These are phyloP conservation scores for Loripinus fragilis DNA, from an alignment of 2,888 invertebrate species.

Conservation along the genomic window DNA sequence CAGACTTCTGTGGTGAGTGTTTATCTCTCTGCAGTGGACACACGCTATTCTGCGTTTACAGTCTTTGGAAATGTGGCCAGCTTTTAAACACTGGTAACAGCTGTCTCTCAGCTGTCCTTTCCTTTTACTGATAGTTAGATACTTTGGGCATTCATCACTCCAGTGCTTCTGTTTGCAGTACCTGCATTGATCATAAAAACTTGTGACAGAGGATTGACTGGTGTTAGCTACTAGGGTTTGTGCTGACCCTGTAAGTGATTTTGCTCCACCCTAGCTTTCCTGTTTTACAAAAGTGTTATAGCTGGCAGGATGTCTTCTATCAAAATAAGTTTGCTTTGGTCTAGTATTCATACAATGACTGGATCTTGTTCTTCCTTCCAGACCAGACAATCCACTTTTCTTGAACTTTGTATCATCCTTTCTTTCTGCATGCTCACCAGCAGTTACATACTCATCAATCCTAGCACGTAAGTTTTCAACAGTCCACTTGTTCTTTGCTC, in stretches of 20 bases:
- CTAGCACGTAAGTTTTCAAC: no score
- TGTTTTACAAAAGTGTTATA: no score
- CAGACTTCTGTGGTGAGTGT: no score
- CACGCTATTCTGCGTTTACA: constrained; percentile 29
- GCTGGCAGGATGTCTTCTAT: no score
- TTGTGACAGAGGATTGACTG: not conserved
- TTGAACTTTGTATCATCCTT: not conserved
- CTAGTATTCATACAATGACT: not conserved
- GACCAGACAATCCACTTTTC: not conserved
- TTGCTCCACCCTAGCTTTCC: no score
- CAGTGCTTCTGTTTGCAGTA: no score
- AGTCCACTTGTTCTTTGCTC: no score
- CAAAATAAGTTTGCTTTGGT: no score
- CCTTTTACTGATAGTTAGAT: constrained; percentile 20
- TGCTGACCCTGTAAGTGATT: constrained; percentile 1
- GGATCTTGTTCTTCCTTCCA: not conserved
- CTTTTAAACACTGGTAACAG: constrained; percentile 29
- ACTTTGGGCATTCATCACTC: no score
- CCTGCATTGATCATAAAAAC: constrained; percentile 1
- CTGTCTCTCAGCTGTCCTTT: no score
- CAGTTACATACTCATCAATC: constrained; percentile 1
- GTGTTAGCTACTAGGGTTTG: not conserved
- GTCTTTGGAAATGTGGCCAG: constrained; percentile 25
- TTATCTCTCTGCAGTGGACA: no score
- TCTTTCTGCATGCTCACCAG: not conserved